A percentile compares a stretch with the other conserved stretches of the same genome.
Conservation (phyloP, 2,797 vertebrate genomes). For the Chaetophractus vellerosus region DNA sequence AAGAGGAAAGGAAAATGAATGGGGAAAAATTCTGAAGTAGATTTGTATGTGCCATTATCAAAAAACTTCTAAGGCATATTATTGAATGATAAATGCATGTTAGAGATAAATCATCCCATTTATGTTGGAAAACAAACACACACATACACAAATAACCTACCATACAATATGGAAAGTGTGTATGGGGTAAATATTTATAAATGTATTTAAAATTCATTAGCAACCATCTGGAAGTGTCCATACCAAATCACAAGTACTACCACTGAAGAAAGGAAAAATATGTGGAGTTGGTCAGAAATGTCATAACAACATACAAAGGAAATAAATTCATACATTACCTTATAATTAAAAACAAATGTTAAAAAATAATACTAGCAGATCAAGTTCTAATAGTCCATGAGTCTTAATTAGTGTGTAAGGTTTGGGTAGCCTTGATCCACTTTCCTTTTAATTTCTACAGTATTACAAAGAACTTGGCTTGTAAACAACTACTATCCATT, state of each 20-base stretch:
- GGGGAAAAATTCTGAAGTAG: not conserved
- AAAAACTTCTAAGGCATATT: constrained; percentile 13
- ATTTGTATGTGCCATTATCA: not conserved
- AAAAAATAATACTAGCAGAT: constrained; percentile 31
- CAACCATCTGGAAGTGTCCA: not conserved
- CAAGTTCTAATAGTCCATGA: not conserved
- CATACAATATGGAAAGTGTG: not conserved
- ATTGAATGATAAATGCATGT: not conserved
- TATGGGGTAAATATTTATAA: not conserved
- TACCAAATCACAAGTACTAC: constrained; percentile 2
- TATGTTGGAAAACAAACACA: not conserved
- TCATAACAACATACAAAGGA: not conserved
- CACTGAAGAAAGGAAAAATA: not conserved
- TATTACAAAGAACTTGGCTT: constrained; percentile 37
- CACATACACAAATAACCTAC: not conserved
- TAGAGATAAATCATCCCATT: constrained; percentile 7
- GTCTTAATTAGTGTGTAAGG: constrained; percentile 8
- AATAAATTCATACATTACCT: not conserved
- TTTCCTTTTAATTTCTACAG: constrained; percentile 55
- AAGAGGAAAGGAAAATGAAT: not conserved
- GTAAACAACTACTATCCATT: constrained; percentile 64
- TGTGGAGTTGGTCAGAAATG: not conserved
- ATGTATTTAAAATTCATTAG: not conserved
- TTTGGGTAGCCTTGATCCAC: constrained; percentile 37
- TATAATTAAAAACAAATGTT: constrained; percentile 57